Evolutionary conservation across 2,888 invertebrate genomes (phyloP).

Genomic region (Agrotis ipsilon): DNA sequence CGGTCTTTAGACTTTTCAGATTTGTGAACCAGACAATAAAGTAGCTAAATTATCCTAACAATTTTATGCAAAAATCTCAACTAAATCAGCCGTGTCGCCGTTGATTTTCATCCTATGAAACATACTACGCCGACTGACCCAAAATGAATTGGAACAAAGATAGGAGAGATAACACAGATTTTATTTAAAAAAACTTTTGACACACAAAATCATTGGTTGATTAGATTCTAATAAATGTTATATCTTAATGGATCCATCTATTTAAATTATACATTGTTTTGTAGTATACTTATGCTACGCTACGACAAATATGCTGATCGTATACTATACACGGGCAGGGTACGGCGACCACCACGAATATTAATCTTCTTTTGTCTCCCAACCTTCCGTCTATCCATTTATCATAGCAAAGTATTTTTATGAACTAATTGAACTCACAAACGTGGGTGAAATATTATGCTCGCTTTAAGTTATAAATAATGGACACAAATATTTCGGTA

Average conservation of each 20-base stretch:
- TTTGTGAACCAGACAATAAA: neutral
- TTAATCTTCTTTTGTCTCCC: constrained; percentile 73
- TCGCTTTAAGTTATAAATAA: constrained; percentile 55
- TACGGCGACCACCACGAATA: constrained; percentile 63
- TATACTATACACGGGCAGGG: constrained; percentile 48
- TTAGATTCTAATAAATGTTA: too few relatives aligned
- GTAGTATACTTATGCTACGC: constrained; percentile 12
- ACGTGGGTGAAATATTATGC: constrained; percentile 66
- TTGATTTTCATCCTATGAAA: too few relatives aligned
- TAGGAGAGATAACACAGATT: too few relatives aligned
- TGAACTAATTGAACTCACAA: constrained; percentile 72
- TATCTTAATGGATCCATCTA: neutral
- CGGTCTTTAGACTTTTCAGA: too few relatives aligned
- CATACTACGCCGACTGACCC: too few relatives aligned
- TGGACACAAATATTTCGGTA: constrained; percentile 43
- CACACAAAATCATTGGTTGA: neutral
- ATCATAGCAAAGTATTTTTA: constrained; percentile 73
- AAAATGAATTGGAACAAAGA: too few relatives aligned
- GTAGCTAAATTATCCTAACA: too few relatives aligned
- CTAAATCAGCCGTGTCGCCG: too few relatives aligned
- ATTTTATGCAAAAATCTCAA: too few relatives aligned
- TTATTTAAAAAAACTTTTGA: too few relatives aligned
- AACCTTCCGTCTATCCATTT: constrained; percentile 70
- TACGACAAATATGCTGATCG: constrained; percentile 53
- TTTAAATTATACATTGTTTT: constrained; percentile 18